Evolutionary conservation across 2,888 invertebrate genomes (phyloP).

Genomic region (Dasypogon diadema): DNA sequence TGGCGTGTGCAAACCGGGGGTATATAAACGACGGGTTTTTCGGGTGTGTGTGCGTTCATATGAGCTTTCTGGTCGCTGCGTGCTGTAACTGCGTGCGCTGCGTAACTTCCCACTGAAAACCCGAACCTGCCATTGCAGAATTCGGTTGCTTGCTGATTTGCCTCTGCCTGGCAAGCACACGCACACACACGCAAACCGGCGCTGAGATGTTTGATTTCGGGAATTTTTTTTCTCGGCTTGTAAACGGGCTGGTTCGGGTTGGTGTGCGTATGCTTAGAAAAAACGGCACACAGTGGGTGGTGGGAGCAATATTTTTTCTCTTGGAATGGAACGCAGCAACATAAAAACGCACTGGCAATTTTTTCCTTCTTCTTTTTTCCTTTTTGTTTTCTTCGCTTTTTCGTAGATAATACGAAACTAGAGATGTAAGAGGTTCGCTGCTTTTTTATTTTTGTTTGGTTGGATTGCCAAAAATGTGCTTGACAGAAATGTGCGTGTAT

Average conservation of each 20-base stretch:
- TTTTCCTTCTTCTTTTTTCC: constrained; percentile 28
- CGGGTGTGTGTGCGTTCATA: constrained; percentile 33
- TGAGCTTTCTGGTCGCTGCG: constrained; percentile 54
- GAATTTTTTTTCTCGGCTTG: constrained; percentile 1
- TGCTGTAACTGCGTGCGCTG: constrained; percentile 62
- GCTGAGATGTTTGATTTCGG: not conserved
- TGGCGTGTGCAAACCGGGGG: too few relatives aligned
- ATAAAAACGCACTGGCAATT: constrained; percentile 54
- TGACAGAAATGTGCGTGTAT: not conserved
- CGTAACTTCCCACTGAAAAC: constrained; percentile 61
- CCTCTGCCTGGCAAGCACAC: constrained; percentile 13
- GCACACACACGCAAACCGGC: not conserved
- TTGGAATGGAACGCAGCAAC: constrained; percentile 55
- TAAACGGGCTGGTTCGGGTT: not conserved
- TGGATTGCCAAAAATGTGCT: constrained; percentile 26
- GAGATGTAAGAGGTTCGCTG: constrained; percentile 10
- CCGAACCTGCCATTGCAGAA: constrained; percentile 62
- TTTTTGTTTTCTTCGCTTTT: constrained; percentile 26
- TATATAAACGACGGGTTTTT: not conserved
- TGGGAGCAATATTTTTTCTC: constrained; percentile 54
- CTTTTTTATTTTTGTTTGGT: constrained; percentile 36
- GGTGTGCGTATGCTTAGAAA: constrained; percentile 45
- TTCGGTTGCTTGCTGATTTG: constrained; percentile 59
- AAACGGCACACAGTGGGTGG: constrained; percentile 51
- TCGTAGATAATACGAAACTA: constrained; percentile 36